A percentile compares a stretch with the other conserved stretches of the same genome.
Conservation (phyloP, 2,888 invertebrate genomes). For the Nebria salina region DNA sequence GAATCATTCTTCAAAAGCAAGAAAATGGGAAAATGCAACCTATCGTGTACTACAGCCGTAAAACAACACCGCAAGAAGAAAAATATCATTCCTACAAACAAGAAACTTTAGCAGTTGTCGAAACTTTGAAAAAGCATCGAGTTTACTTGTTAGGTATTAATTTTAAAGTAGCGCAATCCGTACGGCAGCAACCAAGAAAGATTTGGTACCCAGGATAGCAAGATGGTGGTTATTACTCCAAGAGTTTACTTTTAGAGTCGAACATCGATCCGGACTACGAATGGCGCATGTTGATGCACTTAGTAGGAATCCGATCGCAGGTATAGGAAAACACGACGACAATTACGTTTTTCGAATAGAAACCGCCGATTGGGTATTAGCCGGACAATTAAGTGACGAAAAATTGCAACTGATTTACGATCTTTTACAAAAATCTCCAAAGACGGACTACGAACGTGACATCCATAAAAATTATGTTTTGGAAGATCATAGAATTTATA, state of each 20-base stretch:
- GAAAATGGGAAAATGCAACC: slow-evolving; percentile 50
- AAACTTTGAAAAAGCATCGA: slow-evolving; percentile 55
- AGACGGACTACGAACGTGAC: slow-evolving; percentile 22
- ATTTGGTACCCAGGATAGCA: slow-evolving; percentile 47
- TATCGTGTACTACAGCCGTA: slow-evolving; percentile 55
- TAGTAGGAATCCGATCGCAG: slow-evolving; percentile 50
- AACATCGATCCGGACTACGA: slow-evolving; percentile 48
- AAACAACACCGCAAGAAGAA: slow-evolving; percentile 54
- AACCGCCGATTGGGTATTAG: slow-evolving; percentile 12
- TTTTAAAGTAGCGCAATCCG: slow-evolving; percentile 52
- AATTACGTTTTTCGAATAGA: slow-evolving; percentile 41
- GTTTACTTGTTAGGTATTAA: slow-evolving; percentile 54
- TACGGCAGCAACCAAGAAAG: slow-evolving; percentile 45
- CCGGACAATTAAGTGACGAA: slow-evolving; percentile 25
- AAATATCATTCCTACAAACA: slow-evolving; percentile 57
- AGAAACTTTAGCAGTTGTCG: slow-evolving; percentile 57
- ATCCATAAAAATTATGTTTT: slow-evolving; percentile 19
- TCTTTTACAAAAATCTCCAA: neutral
- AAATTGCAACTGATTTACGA: slow-evolving; percentile 22
- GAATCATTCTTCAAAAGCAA: slow-evolving; percentile 52
- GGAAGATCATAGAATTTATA: slow-evolving; percentile 20
- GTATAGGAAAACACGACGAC: slow-evolving; percentile 49
- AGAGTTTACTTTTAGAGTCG: slow-evolving; percentile 49
- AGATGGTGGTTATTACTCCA: slow-evolving; percentile 50
- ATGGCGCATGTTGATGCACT: slow-evolving; percentile 56